Percentiles rank a stretch among this genome's conserved stretches.
These are phyloP conservation scores for Drosophila quadrilineata DNA, from an alignment of 1,140 invertebrate species.

Conservation along the genomic window DNA sequence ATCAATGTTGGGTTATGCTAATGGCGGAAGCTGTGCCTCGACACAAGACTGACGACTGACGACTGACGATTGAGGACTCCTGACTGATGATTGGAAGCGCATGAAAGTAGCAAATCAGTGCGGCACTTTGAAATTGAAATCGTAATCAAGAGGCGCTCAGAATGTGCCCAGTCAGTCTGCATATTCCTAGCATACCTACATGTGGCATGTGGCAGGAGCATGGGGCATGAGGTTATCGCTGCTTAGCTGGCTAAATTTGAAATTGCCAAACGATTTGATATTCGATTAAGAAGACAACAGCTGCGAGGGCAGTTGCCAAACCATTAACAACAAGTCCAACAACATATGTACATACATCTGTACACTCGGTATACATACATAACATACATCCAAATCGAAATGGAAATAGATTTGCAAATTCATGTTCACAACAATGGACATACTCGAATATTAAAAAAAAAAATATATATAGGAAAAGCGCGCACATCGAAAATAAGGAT, in stretches of 20 bases:
- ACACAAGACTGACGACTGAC: conserved; percentile 6
- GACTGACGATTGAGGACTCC: too few relatives aligned
- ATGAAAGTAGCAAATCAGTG: conserved; percentile 75
- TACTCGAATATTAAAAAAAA: conserved; percentile 30
- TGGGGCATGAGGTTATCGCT: conserved; percentile 25
- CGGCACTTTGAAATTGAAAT: conserved; percentile 75
- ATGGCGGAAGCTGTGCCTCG: conserved; percentile 61
- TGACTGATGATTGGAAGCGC: conserved; percentile 74
- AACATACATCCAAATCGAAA: conserved; percentile 51
- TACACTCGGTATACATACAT: conserved; percentile 5
- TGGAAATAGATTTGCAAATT: conserved; percentile 73
- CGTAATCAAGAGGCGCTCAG: conserved; percentile 64
- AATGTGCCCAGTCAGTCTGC: conserved; percentile 13
- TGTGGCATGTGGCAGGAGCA: not conserved
- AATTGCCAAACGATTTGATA: conserved; percentile 73
- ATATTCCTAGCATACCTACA: too few relatives aligned
- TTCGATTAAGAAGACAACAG: conserved; percentile 69
- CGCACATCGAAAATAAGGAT: conserved; percentile 33
- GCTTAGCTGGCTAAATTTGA: conserved; percentile 72
- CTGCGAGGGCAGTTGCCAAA: conserved; percentile 15
- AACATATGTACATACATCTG: conserved; percentile 17
- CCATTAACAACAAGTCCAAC: conserved; percentile 21
- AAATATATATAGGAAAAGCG: conserved; percentile 13
- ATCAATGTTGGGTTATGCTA: conserved; percentile 62
- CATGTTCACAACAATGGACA: conserved; percentile 67